These are phyloP conservation scores for Lochmaea crataegi DNA, from an alignment of 2,888 invertebrate species.

Conservation along the genomic window DNA sequence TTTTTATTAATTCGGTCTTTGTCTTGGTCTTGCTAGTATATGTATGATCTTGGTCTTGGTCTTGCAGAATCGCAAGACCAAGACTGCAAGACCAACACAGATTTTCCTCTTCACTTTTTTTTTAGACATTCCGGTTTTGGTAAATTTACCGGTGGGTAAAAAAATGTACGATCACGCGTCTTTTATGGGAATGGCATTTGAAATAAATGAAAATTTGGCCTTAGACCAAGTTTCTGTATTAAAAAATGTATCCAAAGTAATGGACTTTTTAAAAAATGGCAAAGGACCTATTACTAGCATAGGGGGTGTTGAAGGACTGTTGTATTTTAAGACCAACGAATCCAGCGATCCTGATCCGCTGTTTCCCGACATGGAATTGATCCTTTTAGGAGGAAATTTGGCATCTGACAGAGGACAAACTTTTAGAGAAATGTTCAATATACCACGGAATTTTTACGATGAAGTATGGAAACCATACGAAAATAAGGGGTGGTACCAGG, in stretches of 20 bases:
- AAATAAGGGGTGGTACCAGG: constrained; percentile 53
- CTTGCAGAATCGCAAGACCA: too few species aligned
- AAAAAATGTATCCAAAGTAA: constrained; percentile 51
- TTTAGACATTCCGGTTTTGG: constrained; percentile 69
- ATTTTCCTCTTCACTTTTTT: too few species aligned
- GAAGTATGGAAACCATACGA: constrained; percentile 70
- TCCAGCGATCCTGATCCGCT: constrained; percentile 66
- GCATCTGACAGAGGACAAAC: constrained; percentile 54
- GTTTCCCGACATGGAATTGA: constrained; percentile 78
- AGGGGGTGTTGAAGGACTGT: constrained; percentile 71
- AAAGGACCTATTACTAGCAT: constrained; percentile 68
- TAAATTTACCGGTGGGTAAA: constrained; percentile 77
- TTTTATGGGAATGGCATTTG: constrained; percentile 66
- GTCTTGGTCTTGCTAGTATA: too few species aligned
- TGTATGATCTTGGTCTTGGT: too few species aligned
- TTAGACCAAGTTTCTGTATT: constrained; percentile 37
- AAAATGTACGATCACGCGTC: constrained; percentile 74
- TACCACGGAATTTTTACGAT: constrained; percentile 69
- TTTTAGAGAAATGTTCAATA: constrained; percentile 65
- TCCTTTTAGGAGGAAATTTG: constrained; percentile 70
- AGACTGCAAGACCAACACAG: too few species aligned
- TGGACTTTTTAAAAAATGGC: constrained; percentile 64
- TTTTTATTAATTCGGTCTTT: too few species aligned
- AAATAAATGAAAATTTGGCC: constrained; percentile 50
- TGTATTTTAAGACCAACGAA: constrained; percentile 71